phyloP scores from a whole-genome alignment of 2,888 invertebrate genomes.

The Tinea trinotella region DNA sequence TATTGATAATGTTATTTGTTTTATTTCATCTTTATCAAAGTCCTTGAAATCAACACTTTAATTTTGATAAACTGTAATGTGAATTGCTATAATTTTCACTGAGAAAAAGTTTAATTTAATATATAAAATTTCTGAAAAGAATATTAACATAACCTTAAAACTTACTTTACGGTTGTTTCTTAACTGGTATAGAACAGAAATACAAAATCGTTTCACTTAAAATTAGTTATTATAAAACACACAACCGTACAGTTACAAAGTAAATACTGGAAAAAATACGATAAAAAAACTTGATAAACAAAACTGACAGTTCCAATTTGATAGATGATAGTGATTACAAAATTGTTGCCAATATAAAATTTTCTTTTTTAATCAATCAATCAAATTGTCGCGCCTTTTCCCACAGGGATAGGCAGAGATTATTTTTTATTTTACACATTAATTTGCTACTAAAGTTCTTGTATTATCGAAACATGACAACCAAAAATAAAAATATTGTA shows the following conservation, averaged over 20 bases:
- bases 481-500: too few relatives aligned
- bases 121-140: too few relatives aligned
- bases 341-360: conserved; percentile 1
- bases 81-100: too few relatives aligned
- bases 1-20: background rate
- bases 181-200: background rate
- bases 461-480: too few relatives aligned
- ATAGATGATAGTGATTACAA: background rate
- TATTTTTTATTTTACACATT: too few relatives aligned
- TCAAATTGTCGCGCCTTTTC: too few relatives aligned
- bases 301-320: background rate
- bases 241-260: conserved; percentile 5
- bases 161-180: background rate
- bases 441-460: too few relatives aligned
- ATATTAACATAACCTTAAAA: conserved; percentile 1
- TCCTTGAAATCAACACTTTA: background rate
- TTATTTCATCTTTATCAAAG: conserved; percentile 2
- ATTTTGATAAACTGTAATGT: background rate
- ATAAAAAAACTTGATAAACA: conserved; percentile 9
- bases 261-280: conserved; percentile 11
- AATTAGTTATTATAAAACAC: conserved; percentile 4
- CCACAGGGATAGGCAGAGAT: too few relatives aligned
- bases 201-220: background rate
- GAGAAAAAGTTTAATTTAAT: too few relatives aligned
- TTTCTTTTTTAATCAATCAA: too few relatives aligned